Percentiles rank a stretch among this genome's conserved stretches.
Evolutionary conservation across 2,888 invertebrate species (phyloP).

Genomic region (Pseudoips prasinana): DNA sequence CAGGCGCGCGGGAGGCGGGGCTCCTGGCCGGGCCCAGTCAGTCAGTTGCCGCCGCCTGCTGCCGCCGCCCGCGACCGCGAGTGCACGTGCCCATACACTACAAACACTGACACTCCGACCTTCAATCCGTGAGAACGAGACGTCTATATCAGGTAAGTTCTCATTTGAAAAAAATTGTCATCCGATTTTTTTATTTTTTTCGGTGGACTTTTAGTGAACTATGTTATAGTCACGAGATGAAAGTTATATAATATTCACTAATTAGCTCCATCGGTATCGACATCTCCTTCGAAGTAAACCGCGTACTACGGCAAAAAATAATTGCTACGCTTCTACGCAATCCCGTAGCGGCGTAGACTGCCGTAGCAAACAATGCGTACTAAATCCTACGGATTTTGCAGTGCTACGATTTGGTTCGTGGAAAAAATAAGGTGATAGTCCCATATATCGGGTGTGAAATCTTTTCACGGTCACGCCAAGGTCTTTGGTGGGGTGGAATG

Average conservation of each 20-base stretch:
- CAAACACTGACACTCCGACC: conserved; percentile 68
- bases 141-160: conserved; percentile 70
- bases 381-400: conserved; percentile 21
- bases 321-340: conserved; percentile 34
- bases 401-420: conserved; percentile 23
- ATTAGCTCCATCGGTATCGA: conserved; percentile 23
- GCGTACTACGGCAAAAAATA: conserved; percentile 26
- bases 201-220: conserved; percentile 2
- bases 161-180: conserved; percentile 36
- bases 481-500: conserved; percentile 41
- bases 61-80: conserved; percentile 59
- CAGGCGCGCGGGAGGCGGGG: conserved; percentile 49
- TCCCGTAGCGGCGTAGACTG: conserved; percentile 34
- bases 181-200: conserved; percentile 14
- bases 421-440: conserved; percentile 16
- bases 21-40: conserved; percentile 75
- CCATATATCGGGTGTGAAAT: conserved; percentile 14
- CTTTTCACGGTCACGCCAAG: conserved; percentile 73
- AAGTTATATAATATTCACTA: conserved; percentile 34
- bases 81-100: conserved; percentile 52
- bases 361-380: conserved; percentile 35
- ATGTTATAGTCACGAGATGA: conserved; percentile 9
- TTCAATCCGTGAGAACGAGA: conserved; percentile 77
- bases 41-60: conserved; percentile 65
- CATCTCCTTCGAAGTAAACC: conserved; percentile 16